Evolutionary conservation across 2,113 vertebrate species (phyloP).

Genomic region (Calypte anna): DNA sequence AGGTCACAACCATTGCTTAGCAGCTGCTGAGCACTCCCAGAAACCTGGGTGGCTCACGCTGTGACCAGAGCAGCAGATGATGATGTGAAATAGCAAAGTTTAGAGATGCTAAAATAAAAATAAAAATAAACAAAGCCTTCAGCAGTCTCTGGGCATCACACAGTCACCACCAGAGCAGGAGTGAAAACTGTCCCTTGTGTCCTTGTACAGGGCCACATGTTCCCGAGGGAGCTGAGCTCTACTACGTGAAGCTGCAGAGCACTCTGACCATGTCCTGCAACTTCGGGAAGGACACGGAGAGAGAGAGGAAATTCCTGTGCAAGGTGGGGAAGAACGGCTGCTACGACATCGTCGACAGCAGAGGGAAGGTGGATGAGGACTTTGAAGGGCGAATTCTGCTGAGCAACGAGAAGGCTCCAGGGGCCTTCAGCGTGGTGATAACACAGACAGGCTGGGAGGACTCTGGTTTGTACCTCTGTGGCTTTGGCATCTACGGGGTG

Average conservation of each 20-base stretch:
- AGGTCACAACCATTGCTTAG: neutral
- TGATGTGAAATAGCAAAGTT: too few species aligned
- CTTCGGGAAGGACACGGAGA: accelerated
- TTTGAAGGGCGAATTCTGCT: constrained; percentile 65
- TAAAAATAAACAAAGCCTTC: neutral
- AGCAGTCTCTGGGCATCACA: neutral
- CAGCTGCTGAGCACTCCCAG: neutral
- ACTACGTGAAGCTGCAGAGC: constrained; percentile 58
- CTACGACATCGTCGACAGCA: neutral
- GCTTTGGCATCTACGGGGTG: neutral
- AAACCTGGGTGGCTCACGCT: neutral
- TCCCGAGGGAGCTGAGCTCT: constrained; percentile 46
- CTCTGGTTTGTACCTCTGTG: constrained; percentile 66
- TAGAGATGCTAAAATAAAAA: too few species aligned
- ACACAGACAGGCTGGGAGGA: constrained; percentile 68
- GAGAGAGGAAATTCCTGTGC: constrained; percentile 51
- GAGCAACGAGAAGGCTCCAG: accelerated
- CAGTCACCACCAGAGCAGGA: accelerated
- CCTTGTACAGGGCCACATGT: neutral
- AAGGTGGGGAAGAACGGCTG: neutral
- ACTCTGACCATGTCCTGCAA: constrained; percentile 44
- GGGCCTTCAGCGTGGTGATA: constrained; percentile 46
- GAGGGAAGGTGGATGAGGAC: accelerated
- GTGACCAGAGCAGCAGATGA: neutral
- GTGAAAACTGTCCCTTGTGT: neutral